A percentile compares a stretch with the other conserved stretches of the same genome.
Evolutionary conservation across 2,797 vertebrate species (phyloP).

Genomic region (Clarias platycephalus): DNA sequence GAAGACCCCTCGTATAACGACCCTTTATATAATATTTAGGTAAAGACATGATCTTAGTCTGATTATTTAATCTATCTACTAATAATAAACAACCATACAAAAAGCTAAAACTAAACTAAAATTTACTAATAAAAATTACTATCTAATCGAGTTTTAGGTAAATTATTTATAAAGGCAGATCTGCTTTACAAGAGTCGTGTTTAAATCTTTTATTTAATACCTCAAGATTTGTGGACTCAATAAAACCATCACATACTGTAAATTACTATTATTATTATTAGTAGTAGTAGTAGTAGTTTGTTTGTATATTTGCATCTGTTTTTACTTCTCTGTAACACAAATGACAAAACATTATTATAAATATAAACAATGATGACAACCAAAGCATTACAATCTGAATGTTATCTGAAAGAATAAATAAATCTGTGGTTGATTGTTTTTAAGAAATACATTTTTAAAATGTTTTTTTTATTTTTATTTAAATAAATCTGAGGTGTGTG

Average conservation of each 20-base stretch:
- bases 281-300: not conserved
- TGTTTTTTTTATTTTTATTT: no score
- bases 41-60: not conserved
- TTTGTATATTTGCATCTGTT: not conserved
- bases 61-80: not conserved
- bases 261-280: no score
- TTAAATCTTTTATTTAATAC: not conserved
- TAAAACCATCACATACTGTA: not conserved
- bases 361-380: not conserved
- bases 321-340: not conserved
- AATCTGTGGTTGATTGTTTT: no score
- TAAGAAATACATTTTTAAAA: no score
- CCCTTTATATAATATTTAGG: no score
- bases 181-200: not conserved
- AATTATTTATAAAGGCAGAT: not conserved
- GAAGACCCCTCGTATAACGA: no score
- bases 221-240: not conserved
- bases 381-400: not conserved
- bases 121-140: not conserved
- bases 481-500: no score
- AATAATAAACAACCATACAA: not conserved
- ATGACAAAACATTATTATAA: no score
- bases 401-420: not conserved
- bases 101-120: not conserved
- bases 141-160: not conserved